Evolutionary conservation across 2,888 invertebrate species (phyloP), one percentile per base, ranked within the genome.

Genomic region (Tachystola acroxantha): DNA sequence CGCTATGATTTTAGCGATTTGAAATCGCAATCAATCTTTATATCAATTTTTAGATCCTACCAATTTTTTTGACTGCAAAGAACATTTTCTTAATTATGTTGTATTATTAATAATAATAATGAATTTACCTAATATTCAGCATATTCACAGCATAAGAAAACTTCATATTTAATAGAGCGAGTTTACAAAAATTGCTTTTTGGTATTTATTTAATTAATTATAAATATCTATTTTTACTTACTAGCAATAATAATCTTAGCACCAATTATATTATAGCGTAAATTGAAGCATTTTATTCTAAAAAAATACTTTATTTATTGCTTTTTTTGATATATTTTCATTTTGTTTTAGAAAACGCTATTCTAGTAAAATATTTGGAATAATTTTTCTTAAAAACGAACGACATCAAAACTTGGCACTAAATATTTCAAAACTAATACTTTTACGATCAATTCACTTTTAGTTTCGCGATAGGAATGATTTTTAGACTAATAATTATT

Each of bases 261-360:
- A 72, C 72, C 70, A 63, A 64, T 47, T 45, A 19, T n/a, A 40
- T 67, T n/a, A 40, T 67, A 68, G 70, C 66, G 56, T 67, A 64
- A 46, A 48, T 45, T 43, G 43, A 48, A 58, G 49, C 47, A 41
- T 44, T 33, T 26, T 7, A 10, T 27, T 6, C 39, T 34, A 40
- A 39, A 28, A 20, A 14, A 27, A 34, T 28, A 26, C 37, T 40
- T 34, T 12, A 29, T n/a, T n/a, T n/a, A 10, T 14, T 32, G 44
- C 42, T 41, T 38, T 43, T 48, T 42, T 52, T n/a, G n/a, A 54
- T 52, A 54, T 52, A 34, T 53, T 33, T 48, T 49, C 40, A 40
- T 36, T 39, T 12, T 41, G 43, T 53, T 55, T 33, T 49, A 49
- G 42, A 48, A 51, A 55, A 55, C 32, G 29, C 48, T 57, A 55